phyloP scores from a whole-genome alignment of 2,113 vertebrate genomes.

The Ivindomyrus marchei region DNA sequence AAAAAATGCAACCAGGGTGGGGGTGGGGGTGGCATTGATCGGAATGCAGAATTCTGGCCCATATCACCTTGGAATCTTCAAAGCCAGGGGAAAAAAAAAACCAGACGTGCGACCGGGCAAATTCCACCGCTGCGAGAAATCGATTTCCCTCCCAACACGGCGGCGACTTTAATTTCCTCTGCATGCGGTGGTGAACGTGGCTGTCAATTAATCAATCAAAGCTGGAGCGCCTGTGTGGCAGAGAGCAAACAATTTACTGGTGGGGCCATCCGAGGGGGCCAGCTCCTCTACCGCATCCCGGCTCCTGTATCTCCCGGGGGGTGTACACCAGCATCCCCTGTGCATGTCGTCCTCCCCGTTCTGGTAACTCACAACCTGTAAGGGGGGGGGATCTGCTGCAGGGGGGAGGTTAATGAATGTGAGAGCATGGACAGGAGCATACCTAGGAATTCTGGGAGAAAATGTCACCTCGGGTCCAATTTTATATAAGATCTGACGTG shows the following conservation, averaged over 20 bases:
- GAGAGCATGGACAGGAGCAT: background rate
- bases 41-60: background rate
- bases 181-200: slow-evolving; percentile 4
- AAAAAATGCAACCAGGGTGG: background rate
- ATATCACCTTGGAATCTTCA: background rate
- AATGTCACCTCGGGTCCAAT: background rate
- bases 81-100: background rate
- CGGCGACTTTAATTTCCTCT: slow-evolving; percentile 27
- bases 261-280: background rate
- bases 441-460: background rate
- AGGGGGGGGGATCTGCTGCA: background rate
- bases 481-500: background rate
- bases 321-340: background rate
- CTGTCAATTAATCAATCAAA: slow-evolving; percentile 29
- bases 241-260: slow-evolving; percentile 23
- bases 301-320: background rate
- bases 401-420: background rate
- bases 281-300: background rate
- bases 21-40: background rate
- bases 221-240: slow-evolving; percentile 21
- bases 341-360: background rate
- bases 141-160: slow-evolving; percentile 22
- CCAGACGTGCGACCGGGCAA: background rate
- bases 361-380: background rate
- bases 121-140: slow-evolving; percentile 18